Evolutionary conservation across 2,113 vertebrate species (phyloP), one percentile per base, ranked within the genome.

Genomic region (Meriones unguiculatus): DNA sequence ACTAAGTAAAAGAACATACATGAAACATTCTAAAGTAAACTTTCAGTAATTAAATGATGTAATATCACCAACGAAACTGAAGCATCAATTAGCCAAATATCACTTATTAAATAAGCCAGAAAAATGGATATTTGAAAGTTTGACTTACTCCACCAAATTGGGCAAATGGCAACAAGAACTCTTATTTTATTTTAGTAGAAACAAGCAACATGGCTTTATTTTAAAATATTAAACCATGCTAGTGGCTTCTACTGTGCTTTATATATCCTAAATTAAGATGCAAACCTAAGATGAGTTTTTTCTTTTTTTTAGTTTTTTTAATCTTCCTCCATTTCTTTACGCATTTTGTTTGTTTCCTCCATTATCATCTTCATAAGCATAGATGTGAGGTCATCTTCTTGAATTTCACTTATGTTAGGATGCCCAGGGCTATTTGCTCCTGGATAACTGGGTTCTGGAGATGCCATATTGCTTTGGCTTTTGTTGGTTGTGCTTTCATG

Each of bases 11-110:
- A 38, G 50, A 82, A 35, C 82, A 77, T 10, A 95, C 22, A 62
- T 15, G n/a, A 41, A 67, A 89, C 41, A 41, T 67, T 95, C 88
- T 75, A 57, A 95, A 70, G 75, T 25, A 70, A 97, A 94, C 89
- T 90, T 92, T 65, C 5, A 89, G 9, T 57, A 89, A 81, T 9
- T 85, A 64, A 41, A 62, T 85, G 41, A 81, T 14, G 28, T 15
- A 87, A 84, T 38, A 50, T 52, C 24, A 95, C 67, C 32, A 93
- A 64, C 82, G 38, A 86, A 89, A 73, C 67, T 13, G 11, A 86
- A 54, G 35, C 85, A 87, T 28, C 69, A 70, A 87, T 5, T 28
- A 67, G 38, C 9, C 73, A 93, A 95, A 54, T 5, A 87, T 20
- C 46, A 93, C 3, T 50, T 89, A 96, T 59, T 81, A 75, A 95